phyloP scores from a whole-genome alignment of 2,797 vertebrate genomes.

The Heterohyrax brucei region DNA sequence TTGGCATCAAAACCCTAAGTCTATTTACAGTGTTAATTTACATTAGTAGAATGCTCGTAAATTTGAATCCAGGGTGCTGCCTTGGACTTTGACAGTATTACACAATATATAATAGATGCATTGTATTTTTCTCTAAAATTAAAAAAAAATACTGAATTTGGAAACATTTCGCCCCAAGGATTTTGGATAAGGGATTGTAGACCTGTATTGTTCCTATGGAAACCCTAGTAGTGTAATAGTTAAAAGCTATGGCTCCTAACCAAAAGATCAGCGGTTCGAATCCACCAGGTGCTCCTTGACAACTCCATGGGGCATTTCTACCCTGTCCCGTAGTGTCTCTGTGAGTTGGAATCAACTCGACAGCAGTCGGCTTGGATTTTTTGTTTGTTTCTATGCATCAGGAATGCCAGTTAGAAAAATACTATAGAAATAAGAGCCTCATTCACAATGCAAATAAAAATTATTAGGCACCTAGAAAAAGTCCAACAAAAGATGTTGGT shows the following conservation, averaged over 20 bases:
- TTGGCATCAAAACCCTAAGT: background rate
- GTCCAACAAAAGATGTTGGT: background rate
- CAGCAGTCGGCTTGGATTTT: too few relatives aligned
- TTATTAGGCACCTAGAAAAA: background rate
- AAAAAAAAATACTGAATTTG: background rate
- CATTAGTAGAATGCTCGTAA: constrained; percentile 8
- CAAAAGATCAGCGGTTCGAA: too few relatives aligned
- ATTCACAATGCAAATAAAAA: background rate
- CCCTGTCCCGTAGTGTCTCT: too few relatives aligned
- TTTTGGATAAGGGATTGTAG: background rate
- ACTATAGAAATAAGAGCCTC: background rate
- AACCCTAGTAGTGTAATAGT: too few relatives aligned
- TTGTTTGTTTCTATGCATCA: background rate
- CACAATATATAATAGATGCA: background rate
- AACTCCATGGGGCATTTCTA: too few relatives aligned
- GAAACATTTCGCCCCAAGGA: background rate
- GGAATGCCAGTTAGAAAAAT: background rate
- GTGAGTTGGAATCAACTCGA: too few relatives aligned
- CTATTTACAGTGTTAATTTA: constrained; percentile 8
- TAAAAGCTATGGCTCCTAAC: too few relatives aligned
- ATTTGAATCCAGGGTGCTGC: background rate
- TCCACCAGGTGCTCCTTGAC: too few relatives aligned
- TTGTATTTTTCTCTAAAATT: background rate
- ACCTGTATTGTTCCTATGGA: background rate
- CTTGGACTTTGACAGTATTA: background rate